Base-by-base conservation (phyloP, 2,888 invertebrate species). In the Zaprionus obscuricornis region DNA sequence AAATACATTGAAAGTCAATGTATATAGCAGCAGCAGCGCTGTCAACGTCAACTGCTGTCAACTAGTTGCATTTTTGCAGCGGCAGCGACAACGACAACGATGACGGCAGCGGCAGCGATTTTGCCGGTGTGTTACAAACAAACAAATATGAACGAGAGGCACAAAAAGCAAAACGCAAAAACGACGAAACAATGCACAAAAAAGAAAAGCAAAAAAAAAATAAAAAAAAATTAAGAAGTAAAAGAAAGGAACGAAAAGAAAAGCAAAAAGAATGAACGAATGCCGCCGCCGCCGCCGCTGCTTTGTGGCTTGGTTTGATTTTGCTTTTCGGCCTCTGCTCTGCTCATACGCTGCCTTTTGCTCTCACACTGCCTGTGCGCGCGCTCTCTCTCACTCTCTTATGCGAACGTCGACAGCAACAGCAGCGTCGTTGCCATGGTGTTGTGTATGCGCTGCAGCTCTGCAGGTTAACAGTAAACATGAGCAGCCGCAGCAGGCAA, bases 61-160 rank as follows among this genome's bases (percentile, higher is more conserved):
- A 57, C 50, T 52, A 58, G 58, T 58, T 58, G 58, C 58, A 52
- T 46, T 37, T n/a, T n/a, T n/a, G n/a, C n/a, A n/a, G n/a, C n/a
- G n/a, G 37, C 37, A 17, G 50, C 20, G 27, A 27, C 8, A 27
- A 27, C 10, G 10, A 27, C 8, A 6, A 2, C 3, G 10, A 24
- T 11, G 13, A 18, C 8, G 42, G 27, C 42, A 18, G 8, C 54
- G 11, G 29, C 39, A 29, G 46, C 31, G 36, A 20, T 17, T 11
- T 42, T 54, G 43, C 31, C 37, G 47, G 29, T 47, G 42, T n/a
- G n/a, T 31, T 39, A 31, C 54, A 55, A 55, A 42, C 40, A 49
- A 34, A 50, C 18, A 16, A 37, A 8, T 5, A 16, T 6, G 34
- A 2, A 46, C 31, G 5, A 22, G 7, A 22, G 4, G 4, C 4